Evolutionary conservation across 1,140 invertebrate genomes (phyloP), one percentile per base, ranked within the genome.

Genomic region (Maconellicoccus hirsutus): DNA sequence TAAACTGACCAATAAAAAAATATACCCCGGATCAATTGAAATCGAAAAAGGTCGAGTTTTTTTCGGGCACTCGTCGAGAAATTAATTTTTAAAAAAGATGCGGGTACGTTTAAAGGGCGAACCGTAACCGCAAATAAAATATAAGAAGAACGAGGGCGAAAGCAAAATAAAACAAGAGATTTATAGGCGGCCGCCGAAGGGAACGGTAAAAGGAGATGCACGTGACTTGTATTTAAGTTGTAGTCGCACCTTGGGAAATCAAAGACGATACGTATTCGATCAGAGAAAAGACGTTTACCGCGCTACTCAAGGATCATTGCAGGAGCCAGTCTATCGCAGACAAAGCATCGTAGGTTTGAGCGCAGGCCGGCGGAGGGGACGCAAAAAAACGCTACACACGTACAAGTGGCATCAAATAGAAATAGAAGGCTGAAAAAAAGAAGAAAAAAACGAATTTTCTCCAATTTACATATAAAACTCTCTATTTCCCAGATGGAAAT

Each of bases 241-340:
- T 23, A 26, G 61, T 66, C 61, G 61, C 61, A 66, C 61, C 61
- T 66, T 66, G 61, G 61, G 61, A 66, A 66, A 66, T 66, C 61
- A 66, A 66, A 66, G 61, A 66, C 61, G 61, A 66, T 66, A 66
- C 61, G 61, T 66, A 66, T 66, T 66, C 61, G 61, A 66, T 66
- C 61, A 66, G 61, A 25, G 61, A 19, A 66, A 26, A 66, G 61
- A 66, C 61, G 61, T 66, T 66, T 66, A 66, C 25, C 10, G 21
- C 16, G 4, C 3, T 26, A 26, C 10, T 66, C 14, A 26, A 66
- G 22, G 25, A 66, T 52, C 42, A 52, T 52, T 52, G 29, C 29
- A 33, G 29, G 4, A 33, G 29, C 12, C 29, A 33, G 4, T n/a
- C n/a, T n/a, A n/a, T n/a, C n/a, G n/a, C n/a, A n/a, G n/a, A n/a